A percentile compares a stretch with the other conserved stretches of the same genome.
These are phyloP conservation scores for Capitella teleta DNA, from an alignment of 1,140 invertebrate genomes.

Conservation along the genomic window DNA sequence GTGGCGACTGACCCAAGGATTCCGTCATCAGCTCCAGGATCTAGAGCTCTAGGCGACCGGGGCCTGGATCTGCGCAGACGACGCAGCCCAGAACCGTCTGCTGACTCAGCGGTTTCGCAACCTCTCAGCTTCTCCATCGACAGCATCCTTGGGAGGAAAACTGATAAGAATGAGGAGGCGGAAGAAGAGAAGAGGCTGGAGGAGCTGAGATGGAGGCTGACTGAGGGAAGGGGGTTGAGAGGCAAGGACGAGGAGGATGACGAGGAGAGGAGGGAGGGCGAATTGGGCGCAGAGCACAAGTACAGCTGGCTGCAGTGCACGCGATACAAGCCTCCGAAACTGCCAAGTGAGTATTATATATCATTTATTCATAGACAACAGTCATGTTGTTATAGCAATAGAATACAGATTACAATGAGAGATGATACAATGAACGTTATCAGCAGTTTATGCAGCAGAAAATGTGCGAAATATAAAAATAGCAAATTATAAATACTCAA, in stretches of 20 bases:
- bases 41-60: too few species aligned
- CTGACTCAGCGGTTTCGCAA: too few species aligned
- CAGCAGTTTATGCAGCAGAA: not conserved
- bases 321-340: constrained; percentile 59
- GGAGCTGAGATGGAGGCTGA: not conserved
- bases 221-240: not conserved
- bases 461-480: too few species aligned
- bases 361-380: too few species aligned
- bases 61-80: too few species aligned
- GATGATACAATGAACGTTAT: not conserved
- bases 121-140: constrained; percentile 5
- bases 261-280: not conserved
- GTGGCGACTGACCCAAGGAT: too few species aligned
- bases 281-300: not conserved
- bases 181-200: not conserved
- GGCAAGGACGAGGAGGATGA: constrained; percentile 6
- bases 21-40: too few species aligned
- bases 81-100: too few species aligned
- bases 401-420: too few species aligned
- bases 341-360: constrained; percentile 61
- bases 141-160: not conserved
- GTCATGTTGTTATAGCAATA: too few species aligned
- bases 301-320: constrained; percentile 59
- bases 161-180: constrained; percentile 5
- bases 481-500: too few species aligned